Percentiles rank a stretch among this genome's conserved stretches.
These are phyloP conservation scores for Nesidiocoris tenuis DNA, from an alignment of 2,888 invertebrate genomes.

Conservation along the genomic window DNA sequence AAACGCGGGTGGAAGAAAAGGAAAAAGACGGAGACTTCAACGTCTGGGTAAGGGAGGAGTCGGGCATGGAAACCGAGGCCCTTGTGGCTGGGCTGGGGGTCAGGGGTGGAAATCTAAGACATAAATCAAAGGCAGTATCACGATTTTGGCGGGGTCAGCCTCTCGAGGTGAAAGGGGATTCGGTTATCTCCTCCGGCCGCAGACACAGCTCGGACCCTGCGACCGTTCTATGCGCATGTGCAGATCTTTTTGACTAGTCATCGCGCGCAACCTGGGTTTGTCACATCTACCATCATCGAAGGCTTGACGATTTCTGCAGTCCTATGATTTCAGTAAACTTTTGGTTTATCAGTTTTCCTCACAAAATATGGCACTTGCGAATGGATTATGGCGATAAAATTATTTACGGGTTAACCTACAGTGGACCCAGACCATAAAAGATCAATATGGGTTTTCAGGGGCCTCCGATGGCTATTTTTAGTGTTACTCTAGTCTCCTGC, in stretches of 20 bases:
- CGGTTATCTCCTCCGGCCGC: constrained; percentile 33
- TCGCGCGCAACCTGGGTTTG: neutral
- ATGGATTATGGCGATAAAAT: too few species aligned
- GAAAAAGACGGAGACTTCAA: constrained; percentile 2
- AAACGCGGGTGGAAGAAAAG: constrained; percentile 39
- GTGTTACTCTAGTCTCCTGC: too few species aligned
- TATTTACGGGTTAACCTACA: too few species aligned
- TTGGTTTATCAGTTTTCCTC: too few species aligned
- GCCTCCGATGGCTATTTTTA: too few species aligned
- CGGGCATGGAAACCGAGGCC: too few species aligned
- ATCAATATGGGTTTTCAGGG: too few species aligned
- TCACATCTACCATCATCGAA: neutral
- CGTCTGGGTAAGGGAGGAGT: neutral
- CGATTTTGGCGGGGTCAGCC: constrained; percentile 42
- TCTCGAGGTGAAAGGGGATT: constrained; percentile 39
- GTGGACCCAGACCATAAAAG: too few species aligned
- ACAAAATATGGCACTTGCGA: too few species aligned
- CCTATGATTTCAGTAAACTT: too few species aligned
- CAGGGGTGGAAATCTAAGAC: constrained; percentile 18
- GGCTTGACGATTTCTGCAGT: too few species aligned
- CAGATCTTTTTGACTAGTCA: neutral
- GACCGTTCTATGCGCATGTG: neutral
- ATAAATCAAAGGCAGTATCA: constrained; percentile 44
- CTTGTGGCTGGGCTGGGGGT: too few species aligned
- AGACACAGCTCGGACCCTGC: constrained; percentile 7